Conservation (phyloP, 2,113 vertebrate genomes). For the Myodes glareolus region DNA sequence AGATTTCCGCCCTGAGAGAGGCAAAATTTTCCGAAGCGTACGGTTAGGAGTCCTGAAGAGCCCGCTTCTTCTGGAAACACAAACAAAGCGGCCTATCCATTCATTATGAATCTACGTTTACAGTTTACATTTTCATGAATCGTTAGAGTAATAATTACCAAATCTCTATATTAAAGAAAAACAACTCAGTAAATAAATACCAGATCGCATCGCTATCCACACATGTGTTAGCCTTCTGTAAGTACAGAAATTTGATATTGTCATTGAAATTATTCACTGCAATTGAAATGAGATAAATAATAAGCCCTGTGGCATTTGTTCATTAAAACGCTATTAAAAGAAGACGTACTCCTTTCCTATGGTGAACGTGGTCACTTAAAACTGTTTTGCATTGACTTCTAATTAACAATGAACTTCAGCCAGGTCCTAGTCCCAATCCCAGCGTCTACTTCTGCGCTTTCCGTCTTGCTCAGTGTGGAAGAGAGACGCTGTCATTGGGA, state of each 20-base stretch:
- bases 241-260: conserved; percentile 86
- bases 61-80: conserved; percentile 65
- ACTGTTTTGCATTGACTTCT: conserved; percentile 84
- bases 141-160: conserved; percentile 80
- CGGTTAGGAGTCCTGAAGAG: conserved; percentile 50
- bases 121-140: conserved; percentile 81
- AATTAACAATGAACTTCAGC: conserved; percentile 85
- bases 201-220: conserved; percentile 78
- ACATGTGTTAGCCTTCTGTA: conserved; percentile 80
- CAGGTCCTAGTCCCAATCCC: conserved; percentile 75
- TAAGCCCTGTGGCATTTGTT: conserved; percentile 83
- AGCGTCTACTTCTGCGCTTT: conserved; percentile 56
- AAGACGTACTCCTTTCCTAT: conserved; percentile 84
- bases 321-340: conserved; percentile 85
- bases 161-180: conserved; percentile 83
- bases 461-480: conserved; percentile 40
- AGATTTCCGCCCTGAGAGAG: neutral
- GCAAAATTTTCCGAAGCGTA: neutral
- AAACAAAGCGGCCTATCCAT: conserved; percentile 77
- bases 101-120: conserved; percentile 79
- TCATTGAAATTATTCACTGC: conserved; percentile 84
- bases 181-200: conserved; percentile 73
- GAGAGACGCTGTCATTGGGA: conserved; percentile 42
- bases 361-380: conserved; percentile 82
- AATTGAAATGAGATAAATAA: conserved; percentile 86